Base-by-base conservation (phyloP, 2,888 invertebrate genomes). In the Eumacrocentrus americanus region DNA sequence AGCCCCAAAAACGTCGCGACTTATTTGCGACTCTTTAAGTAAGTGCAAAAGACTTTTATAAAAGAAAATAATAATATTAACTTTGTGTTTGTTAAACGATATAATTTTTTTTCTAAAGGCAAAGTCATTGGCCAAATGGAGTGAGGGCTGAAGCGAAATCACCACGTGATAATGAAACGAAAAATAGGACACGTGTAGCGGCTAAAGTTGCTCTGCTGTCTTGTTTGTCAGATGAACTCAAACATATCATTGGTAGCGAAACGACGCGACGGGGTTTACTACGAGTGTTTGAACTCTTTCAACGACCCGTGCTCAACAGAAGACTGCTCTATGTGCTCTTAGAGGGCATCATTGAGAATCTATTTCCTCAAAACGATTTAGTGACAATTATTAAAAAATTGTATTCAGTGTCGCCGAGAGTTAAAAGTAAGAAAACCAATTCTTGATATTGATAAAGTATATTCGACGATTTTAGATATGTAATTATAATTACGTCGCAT, bases 1-100 rank as follows among this genome's bases (percentile, higher is more conserved):
- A 92, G 94, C 65, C 93, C 95, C 0, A 89, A 91, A 65, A 93
- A 93, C 75, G 91, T 96, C 44, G 92, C 94, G 1, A 91, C 91
- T 72, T 95, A 95, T 81, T 84, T 96, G 61, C 89, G 89, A 77
- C 85, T 89, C 23, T 91, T 95, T 76, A 92, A 91, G 94, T 94
- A 78, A 85, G 88, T 83, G 65, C 60, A 58, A 2, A 47, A 29
- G 11, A 7, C 16, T 37, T 22, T 14, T 14, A 12, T 12, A 5
- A 22, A 20, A 16, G n/a, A 37, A 16, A 11, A 16, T n/a, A 1
- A n/a, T n/a, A 44, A 18, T 44, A n/a, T n/a, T 14, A n/a, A 37
- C 4, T n/a, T 16, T 37, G 9, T 4, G 35, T 35, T 9, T n/a
- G n/a, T 29, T 9, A 34, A 34, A 11, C 34, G 11, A 12, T n/a